These are phyloP conservation scores for Bergia sp. DNA, from an alignment of 92 coral and sea anemone species.

Conservation along the genomic window DNA sequence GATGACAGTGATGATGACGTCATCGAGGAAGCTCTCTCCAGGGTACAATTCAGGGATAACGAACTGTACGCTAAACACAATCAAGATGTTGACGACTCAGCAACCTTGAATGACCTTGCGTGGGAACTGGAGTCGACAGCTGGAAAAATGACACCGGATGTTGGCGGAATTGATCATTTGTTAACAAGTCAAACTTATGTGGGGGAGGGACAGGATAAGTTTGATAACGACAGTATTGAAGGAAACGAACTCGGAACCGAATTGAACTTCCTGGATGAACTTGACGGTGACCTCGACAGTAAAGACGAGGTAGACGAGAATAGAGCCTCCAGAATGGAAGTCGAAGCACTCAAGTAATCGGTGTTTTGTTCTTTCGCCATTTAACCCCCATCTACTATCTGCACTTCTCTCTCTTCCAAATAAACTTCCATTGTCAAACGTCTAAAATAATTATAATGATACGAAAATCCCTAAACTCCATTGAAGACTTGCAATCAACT, in stretches of 20 bases:
- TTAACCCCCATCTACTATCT: not conserved
- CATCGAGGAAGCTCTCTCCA: slow-evolving; percentile 59
- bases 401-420: no score
- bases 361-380: no score
- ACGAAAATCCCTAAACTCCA: no score
- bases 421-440: no score
- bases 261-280: slow-evolving; percentile 58
- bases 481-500: no score
- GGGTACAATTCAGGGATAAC: slow-evolving; percentile 13
- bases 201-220: slow-evolving; percentile 36
- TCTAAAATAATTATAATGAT: no score
- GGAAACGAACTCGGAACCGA: slow-evolving; percentile 76
- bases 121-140: slow-evolving; percentile 98
- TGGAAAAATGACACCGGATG: slow-evolving; percentile 83
- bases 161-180: slow-evolving; percentile 54
- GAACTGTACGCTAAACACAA: slow-evolving; percentile 65
- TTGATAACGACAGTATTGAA: slow-evolving; percentile 87
- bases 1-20: slow-evolving; percentile 83
- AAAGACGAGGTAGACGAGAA: slow-evolving; percentile 62
- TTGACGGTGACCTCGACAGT: slow-evolving; percentile 49
- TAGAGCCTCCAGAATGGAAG: slow-evolving; percentile 67
- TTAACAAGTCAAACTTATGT: slow-evolving; percentile 27
- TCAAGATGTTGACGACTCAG: slow-evolving; percentile 89
- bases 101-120: slow-evolving; percentile 83
- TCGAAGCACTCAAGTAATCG: slow-evolving; percentile 68